A percentile compares a stretch with the other conserved stretches of the same genome.
These are phyloP conservation scores for Pseudochromis fuscus DNA, from an alignment of 2,797 vertebrate species.

Conservation along the genomic window DNA sequence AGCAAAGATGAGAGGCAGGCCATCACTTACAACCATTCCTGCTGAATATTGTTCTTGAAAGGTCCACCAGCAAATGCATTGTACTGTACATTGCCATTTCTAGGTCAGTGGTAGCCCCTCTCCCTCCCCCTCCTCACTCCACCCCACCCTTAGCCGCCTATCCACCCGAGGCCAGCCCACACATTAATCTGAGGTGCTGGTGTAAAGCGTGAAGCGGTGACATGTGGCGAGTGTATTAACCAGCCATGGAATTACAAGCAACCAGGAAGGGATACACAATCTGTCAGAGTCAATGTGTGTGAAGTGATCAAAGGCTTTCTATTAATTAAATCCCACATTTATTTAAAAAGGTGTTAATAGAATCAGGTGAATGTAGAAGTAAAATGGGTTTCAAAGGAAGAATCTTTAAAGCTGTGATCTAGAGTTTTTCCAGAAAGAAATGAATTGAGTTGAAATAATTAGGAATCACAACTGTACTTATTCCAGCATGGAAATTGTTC, in stretches of 20 bases:
- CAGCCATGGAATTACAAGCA: constrained; percentile 54
- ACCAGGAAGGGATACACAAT: constrained; percentile 30
- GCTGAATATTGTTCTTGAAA: constrained; percentile 32
- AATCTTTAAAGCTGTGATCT: background rate
- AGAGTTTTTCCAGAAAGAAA: background rate
- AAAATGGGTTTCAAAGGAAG: background rate
- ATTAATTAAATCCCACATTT: background rate
- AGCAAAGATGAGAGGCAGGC: constrained; percentile 10
- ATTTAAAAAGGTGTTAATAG: background rate
- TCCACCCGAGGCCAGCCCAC: constrained; percentile 59
- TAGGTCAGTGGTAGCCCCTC: constrained; percentile 73
- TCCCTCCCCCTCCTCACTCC: constrained; percentile 15
- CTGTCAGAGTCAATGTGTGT: constrained; percentile 24
- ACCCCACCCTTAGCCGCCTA: constrained; percentile 45
- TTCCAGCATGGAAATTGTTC: no score
- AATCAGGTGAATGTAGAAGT: background rate
- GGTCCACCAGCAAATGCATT: constrained; percentile 36
- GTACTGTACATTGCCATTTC: constrained; percentile 73
- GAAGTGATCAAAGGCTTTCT: constrained; percentile 18
- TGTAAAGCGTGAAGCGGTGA: constrained; percentile 40
- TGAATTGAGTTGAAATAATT: background rate
- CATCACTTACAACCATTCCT: constrained; percentile 12
- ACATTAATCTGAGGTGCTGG: constrained; percentile 70
- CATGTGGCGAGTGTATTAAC: constrained; percentile 67
- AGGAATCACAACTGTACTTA: background rate